Percentiles rank a stretch among this genome's conserved stretches.
These are phyloP conservation scores for Chirona hameri DNA, from an alignment of 2,888 invertebrate species.

Conservation along the genomic window DNA sequence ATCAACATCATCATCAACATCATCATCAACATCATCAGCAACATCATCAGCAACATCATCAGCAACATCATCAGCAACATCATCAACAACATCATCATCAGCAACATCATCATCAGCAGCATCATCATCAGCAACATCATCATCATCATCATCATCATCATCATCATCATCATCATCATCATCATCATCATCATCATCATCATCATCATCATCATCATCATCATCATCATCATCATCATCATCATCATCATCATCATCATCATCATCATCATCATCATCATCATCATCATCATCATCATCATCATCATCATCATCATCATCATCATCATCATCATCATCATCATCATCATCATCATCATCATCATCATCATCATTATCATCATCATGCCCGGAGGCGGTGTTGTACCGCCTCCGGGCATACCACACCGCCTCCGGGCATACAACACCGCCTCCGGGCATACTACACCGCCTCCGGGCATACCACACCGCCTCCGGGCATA, in stretches of 20 bases:
- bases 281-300: slow-evolving; percentile 22
- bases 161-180: slow-evolving; percentile 22
- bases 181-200: slow-evolving; percentile 22
- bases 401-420: too few relatives aligned
- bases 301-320: slow-evolving; percentile 22
- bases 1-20: background rate
- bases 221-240: slow-evolving; percentile 22
- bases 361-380: slow-evolving; percentile 22
- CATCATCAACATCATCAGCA: too few relatives aligned
- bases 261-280: slow-evolving; percentile 22
- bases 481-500: too few relatives aligned
- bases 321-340: slow-evolving; percentile 22
- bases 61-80: too few relatives aligned
- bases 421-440: too few relatives aligned
- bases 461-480: too few relatives aligned
- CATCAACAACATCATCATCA: too few relatives aligned
- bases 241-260: slow-evolving; percentile 22
- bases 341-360: slow-evolving; percentile 22
- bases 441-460: too few relatives aligned
- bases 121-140: too few relatives aligned
- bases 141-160: slow-evolving; percentile 22
- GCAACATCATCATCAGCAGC: too few relatives aligned
- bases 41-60: too few relatives aligned
- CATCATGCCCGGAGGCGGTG: background rate
- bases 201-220: slow-evolving; percentile 22